Evolutionary conservation across 2,888 invertebrate species (phyloP).

Genomic region (Flabesymbios commensalis): DNA sequence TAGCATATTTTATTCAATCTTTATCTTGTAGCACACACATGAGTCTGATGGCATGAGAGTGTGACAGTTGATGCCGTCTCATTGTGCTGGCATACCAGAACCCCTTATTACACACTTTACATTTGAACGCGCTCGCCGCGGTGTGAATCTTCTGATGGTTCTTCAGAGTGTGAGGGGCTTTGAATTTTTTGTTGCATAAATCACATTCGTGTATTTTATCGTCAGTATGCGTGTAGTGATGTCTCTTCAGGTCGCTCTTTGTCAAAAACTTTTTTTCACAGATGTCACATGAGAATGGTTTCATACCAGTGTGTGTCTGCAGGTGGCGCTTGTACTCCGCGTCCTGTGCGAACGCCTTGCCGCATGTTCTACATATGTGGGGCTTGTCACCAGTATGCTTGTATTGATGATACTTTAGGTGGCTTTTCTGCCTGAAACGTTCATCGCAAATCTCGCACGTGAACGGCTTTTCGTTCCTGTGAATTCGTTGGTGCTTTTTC

Average conservation of each 20-base stretch:
- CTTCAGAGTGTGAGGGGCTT: background rate
- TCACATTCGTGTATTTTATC: constrained; percentile 31
- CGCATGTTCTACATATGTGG: constrained; percentile 31
- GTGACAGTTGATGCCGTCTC: no score
- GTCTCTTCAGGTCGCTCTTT: no score
- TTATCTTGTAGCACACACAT: no score
- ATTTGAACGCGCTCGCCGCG: no score
- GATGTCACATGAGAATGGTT: no score
- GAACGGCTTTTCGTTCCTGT: constrained; percentile 33
- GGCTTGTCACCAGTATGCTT: constrained; percentile 32
- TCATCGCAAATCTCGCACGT: constrained; percentile 33
- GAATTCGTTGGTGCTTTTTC: constrained; percentile 32
- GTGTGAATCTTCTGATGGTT: background rate
- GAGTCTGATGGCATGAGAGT: no score
- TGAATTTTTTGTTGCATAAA: background rate
- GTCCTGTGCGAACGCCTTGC: constrained; percentile 25
- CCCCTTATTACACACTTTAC: no score
- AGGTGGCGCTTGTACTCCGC: constrained; percentile 33
- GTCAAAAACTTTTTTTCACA: no score
- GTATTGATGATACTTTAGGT: constrained; percentile 29
- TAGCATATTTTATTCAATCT: no score
- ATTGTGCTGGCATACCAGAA: no score
- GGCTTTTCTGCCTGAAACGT: constrained; percentile 30
- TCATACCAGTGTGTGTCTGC: constrained; percentile 30
- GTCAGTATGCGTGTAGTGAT: no score